Percentiles rank a stretch among this genome's conserved stretches.
phyloP scores from a whole-genome alignment of 2,888 invertebrate genomes.

The Azorinus chamasolen region DNA sequence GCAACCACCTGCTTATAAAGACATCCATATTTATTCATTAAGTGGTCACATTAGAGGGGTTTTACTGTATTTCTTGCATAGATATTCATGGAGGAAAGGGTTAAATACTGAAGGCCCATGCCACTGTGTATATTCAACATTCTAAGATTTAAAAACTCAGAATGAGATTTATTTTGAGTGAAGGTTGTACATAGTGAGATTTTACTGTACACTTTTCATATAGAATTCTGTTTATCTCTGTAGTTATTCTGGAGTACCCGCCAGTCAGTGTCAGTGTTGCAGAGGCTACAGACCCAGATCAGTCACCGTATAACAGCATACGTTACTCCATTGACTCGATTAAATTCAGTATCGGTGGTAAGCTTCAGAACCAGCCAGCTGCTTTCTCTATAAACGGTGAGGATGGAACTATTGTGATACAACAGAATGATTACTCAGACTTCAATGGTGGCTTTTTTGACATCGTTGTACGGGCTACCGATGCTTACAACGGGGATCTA shows the following conservation, averaged over 20 bases:
- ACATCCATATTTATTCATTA: no score
- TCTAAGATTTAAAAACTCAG: no score
- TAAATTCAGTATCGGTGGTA: conserved; percentile 31
- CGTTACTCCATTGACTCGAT: conserved; percentile 65
- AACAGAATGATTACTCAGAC: conserved; percentile 64
- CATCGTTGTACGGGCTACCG: conserved; percentile 70
- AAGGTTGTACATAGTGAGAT: no score
- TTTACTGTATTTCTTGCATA: no score
- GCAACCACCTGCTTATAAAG: no score
- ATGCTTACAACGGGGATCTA: conserved; percentile 52
- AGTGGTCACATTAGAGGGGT: no score
- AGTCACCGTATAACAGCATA: conserved; percentile 56
- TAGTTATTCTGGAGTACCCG: conserved; percentile 67
- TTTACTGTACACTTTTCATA: no score
- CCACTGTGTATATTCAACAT: no score
- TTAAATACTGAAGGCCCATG: no score
- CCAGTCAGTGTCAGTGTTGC: conserved; percentile 36
- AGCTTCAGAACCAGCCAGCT: conserved; percentile 39
- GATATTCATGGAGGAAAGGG: no score
- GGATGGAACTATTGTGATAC: conserved; percentile 67
- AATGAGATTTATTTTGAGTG: no score
- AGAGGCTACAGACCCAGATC: conserved; percentile 62
- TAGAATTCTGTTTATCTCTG: conserved; percentile 27
- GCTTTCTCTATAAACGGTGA: conserved; percentile 71
- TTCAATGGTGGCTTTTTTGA: conserved; percentile 73